Evolutionary conservation across 2,888 invertebrate genomes (phyloP), one percentile per base, ranked within the genome.

Genomic region (Dilophus febrilis): DNA sequence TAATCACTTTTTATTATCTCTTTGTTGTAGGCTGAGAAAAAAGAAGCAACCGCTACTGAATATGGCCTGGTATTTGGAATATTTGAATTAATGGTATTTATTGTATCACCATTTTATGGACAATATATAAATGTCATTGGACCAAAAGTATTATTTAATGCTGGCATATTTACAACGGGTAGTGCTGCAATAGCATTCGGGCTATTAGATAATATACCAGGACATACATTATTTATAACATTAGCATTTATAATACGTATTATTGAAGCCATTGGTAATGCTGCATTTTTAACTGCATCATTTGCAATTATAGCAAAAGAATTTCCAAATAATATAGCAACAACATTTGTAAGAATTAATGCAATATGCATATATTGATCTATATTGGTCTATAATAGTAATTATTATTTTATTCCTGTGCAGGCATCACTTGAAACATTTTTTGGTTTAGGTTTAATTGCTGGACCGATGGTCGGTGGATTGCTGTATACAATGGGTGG

Each of bases 401-500:
- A 14, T 40, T 35, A 30, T 40, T 29, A 35, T 27, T 17, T 31
- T 28, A 14, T 27, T 37, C 40, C 42, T 42, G 53, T 53, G 28
- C 55, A 79, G 80, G 84, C 84, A 2, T 80, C 81, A 0, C 57
- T 86, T 34, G 86, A 87, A 61, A 85, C 90, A 1, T 88, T 85
- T 59, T 88, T 87, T 55, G 91, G 91, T 0, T 70, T 74, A 51
- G 92, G 74, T 2, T 68, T 91, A 42, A 90, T 91, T 42, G 83
- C 86, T 1, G 92, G 92, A 0, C 92, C 92, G 0, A 85, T 85
- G 1, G 71, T 92, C 10, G 92, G 92, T 1, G 90, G 90, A 1
- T 77, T 81, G 1, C 66, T 92, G 1, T 92, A 80, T 56, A 70
- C 75, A 54, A 52, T 74, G 8, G 86, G 85, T 3, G 86, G 86